Base-by-base conservation (phyloP, 2,888 invertebrate genomes). In the Unio delphinus region DNA sequence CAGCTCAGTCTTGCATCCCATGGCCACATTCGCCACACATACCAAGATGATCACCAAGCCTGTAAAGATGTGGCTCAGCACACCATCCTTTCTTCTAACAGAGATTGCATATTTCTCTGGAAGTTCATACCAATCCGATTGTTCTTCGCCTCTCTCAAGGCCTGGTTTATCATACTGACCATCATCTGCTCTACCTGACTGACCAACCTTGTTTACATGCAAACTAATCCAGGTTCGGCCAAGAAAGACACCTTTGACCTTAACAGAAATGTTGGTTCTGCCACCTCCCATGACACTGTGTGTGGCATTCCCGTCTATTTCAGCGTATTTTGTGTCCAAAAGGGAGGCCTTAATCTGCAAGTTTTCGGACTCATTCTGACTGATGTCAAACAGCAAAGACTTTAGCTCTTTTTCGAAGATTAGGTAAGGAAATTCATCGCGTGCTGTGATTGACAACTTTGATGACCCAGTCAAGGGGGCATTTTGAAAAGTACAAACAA, bases 1-100 rank as follows among this genome's bases (percentile, higher is more conserved):
- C 34, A 91, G 65, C 62, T 91, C 89, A 28, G 91, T 83, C 75
- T 90, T 90, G 64, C 90, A 90, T 4, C 91, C 91, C 90, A 91
- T 91, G 55, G 90, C 89, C 66, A 91, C 81, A 66, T 90, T 90
- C 65, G 89, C 82, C 4, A 82, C 60, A 28, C 81, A 80, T 8
- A 85, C 83, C 26, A 85, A 72, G 3, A 83, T 69, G 15, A 84
- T 80, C 18, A 85, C 71, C 34, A 80, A 73, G 3, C 78, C 82
- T 45, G 77, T 83, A 62, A 85, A 85, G 1, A 76, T 72, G 26
- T 73, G 79, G 65, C 83, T 78, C 0, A 84, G 69, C 2, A 78
- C 73, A 58, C 79, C 71, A 55, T 78, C 73, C 28, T 74, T 68
- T 45, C 81, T 75, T 61, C 78, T 80, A 1, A 83, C 79, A 8